Evolutionary conservation across 2,888 invertebrate genomes (phyloP).

Genomic region (Torymus aiolomorphi): DNA sequence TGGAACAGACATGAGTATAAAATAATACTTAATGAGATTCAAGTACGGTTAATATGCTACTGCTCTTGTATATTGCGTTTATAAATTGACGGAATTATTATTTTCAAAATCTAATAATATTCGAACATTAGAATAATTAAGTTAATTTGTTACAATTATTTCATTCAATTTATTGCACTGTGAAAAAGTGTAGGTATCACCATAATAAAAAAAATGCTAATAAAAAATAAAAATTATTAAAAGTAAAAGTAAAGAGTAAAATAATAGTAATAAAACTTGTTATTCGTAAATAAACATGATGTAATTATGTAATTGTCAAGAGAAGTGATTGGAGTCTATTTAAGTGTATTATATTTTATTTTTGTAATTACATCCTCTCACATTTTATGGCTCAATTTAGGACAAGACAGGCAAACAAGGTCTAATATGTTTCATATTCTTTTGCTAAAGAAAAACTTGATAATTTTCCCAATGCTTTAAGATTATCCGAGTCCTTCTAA

Average conservation of each 20-base stretch:
- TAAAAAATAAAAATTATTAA: neutral
- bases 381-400: constrained; percentile 33
- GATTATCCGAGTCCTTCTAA: constrained; percentile 25
- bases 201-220: neutral
- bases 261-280: constrained; percentile 15
- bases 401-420: constrained; percentile 45
- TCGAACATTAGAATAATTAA: too few species aligned
- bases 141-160: too few species aligned
- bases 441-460: constrained; percentile 45
- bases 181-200: neutral
- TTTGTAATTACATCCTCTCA: constrained; percentile 38
- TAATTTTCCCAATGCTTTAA: constrained; percentile 36
- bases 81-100: too few species aligned
- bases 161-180: too few species aligned
- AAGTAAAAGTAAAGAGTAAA: constrained; percentile 1
- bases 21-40: constrained; percentile 11
- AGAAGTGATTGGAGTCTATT: constrained; percentile 47
- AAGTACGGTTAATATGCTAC: constrained; percentile 16
- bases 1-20: constrained; percentile 45
- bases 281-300: constrained; percentile 47
- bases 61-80: constrained; percentile 17
- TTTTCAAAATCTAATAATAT: too few species aligned
- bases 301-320: constrained; percentile 50
- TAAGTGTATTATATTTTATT: constrained; percentile 46
- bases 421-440: constrained; percentile 45